Conservation (phyloP, 1,140 invertebrate genomes). For the Pristionchus pacificus region DNA sequence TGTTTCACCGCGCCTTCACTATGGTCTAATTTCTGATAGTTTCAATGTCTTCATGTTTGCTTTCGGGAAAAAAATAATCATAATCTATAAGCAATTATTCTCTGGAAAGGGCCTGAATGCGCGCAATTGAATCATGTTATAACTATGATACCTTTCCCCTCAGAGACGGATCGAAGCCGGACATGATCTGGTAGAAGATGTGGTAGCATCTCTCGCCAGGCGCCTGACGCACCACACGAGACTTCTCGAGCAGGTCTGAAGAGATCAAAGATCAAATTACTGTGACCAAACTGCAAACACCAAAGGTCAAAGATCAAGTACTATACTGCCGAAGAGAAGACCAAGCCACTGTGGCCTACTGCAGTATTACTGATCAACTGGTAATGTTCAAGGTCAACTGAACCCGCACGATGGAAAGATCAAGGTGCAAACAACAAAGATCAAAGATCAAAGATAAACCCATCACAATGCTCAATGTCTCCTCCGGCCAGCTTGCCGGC, state of each 20-base stretch:
- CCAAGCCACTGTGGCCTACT: constrained; percentile 8
- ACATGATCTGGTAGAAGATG: constrained; percentile 99
- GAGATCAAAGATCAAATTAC: too few species aligned
- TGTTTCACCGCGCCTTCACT: too few species aligned
- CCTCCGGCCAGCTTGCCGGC: constrained; percentile 99
- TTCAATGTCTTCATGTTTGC: too few species aligned
- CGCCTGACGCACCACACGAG: constrained; percentile 99
- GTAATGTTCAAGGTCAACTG: constrained; percentile 11
- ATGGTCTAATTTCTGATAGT: too few species aligned
- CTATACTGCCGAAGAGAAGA: constrained; percentile 1
- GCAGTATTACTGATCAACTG: constrained; percentile 5
- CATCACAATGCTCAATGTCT: constrained; percentile 99
- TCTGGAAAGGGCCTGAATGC: too few species aligned
- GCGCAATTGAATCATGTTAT: too few species aligned
- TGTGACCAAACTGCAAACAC: too few species aligned
- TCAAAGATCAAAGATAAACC: constrained; percentile 54
- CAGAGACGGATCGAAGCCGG: constrained; percentile 76
- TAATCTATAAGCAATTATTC: not conserved
- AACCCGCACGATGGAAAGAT: not conserved
- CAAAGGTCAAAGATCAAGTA: too few species aligned
- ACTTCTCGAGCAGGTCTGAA: constrained; percentile 96
- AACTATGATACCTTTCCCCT: constrained; percentile 58
- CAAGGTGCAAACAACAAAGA: too few species aligned
- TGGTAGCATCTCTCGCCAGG: constrained; percentile 97
- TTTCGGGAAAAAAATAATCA: not conserved